A percentile compares a stretch with the other conserved stretches of the same genome.
Conservation (phyloP, 2,113 vertebrate species). For the Marcusenius ussheri region DNA sequence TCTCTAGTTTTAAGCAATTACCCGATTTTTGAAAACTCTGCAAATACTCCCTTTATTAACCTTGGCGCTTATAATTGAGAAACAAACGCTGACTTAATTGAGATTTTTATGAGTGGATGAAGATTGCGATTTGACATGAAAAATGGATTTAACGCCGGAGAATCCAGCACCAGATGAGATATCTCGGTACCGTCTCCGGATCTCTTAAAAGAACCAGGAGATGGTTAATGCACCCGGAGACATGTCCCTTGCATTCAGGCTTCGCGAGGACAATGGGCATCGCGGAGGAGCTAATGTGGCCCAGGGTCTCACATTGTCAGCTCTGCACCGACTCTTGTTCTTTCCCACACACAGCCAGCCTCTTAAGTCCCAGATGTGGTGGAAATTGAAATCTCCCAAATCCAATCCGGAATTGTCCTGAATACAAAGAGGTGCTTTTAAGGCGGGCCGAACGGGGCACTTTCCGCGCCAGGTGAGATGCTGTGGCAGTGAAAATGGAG, state of each 20-base stretch:
- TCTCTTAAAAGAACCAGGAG: slow-evolving; percentile 30
- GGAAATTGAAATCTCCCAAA: slow-evolving; percentile 44
- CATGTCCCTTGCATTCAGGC: slow-evolving; percentile 24
- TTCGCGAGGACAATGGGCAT: slow-evolving; percentile 32
- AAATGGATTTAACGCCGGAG: slow-evolving; percentile 22
- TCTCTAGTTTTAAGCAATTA: background rate
- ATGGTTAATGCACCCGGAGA: slow-evolving; percentile 31
- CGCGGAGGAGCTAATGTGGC: slow-evolving; percentile 39
- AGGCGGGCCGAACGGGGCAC: slow-evolving; percentile 16
- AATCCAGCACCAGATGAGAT: slow-evolving; percentile 5
- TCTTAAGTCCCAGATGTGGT: slow-evolving; percentile 39
- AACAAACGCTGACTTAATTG: slow-evolving; percentile 47
- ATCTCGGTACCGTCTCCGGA: background rate
- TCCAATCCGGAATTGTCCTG: slow-evolving; percentile 32
- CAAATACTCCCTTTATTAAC: slow-evolving; percentile 50
- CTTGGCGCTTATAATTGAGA: slow-evolving; percentile 35
- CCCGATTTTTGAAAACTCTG: slow-evolving; percentile 17
- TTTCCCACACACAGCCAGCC: background rate
- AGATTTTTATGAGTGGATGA: slow-evolving; percentile 40
- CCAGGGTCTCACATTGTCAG: slow-evolving; percentile 27
- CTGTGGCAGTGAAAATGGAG: background rate
- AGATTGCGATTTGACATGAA: slow-evolving; percentile 38
- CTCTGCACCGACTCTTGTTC: slow-evolving; percentile 24
- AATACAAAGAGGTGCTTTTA: slow-evolving; percentile 33
- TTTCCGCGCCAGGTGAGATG: background rate